Conservation (phyloP, 2,888 invertebrate genomes). For the Osmoderma eremita region DNA sequence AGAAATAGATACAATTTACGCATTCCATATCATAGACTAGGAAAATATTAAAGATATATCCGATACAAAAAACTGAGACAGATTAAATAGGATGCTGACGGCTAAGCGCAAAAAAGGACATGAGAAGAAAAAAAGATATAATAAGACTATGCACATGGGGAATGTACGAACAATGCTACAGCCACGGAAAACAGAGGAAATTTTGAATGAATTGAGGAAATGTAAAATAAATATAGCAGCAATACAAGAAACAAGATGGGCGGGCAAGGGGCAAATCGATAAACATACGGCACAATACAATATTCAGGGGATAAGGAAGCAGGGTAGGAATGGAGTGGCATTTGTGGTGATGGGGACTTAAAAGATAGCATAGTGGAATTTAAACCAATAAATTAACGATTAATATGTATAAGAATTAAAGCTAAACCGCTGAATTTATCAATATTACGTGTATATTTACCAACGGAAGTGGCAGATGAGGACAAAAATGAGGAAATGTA, state of each 20-base stretch:
- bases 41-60: too few species aligned
- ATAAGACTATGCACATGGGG: slow-evolving; percentile 33
- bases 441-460: too few species aligned
- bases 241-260: slow-evolving; percentile 44
- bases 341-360: slow-evolving; percentile 38
- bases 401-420: slow-evolving; percentile 36
- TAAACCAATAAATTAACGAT: slow-evolving; percentile 40
- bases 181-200: slow-evolving; percentile 42
- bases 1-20: too few species aligned
- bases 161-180: slow-evolving; percentile 39
- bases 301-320: slow-evolving; percentile 42
- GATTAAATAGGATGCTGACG: too few species aligned
- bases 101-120: background rate
- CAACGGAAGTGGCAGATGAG: too few species aligned
- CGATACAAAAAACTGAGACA: too few species aligned
- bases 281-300: slow-evolving; percentile 39
- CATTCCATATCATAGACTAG: too few species aligned
- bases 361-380: slow-evolving; percentile 36
- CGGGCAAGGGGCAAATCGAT: slow-evolving; percentile 38
- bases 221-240: slow-evolving; percentile 42
- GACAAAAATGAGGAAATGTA: too few species aligned
- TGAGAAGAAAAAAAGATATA: background rate
- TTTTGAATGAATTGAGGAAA: slow-evolving; percentile 36
- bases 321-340: slow-evolving; percentile 43
- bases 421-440: too few species aligned